These are phyloP conservation scores for Alligator sinensis DNA, from an alignment of 2,113 vertebrate genomes.

Conservation along the genomic window DNA sequence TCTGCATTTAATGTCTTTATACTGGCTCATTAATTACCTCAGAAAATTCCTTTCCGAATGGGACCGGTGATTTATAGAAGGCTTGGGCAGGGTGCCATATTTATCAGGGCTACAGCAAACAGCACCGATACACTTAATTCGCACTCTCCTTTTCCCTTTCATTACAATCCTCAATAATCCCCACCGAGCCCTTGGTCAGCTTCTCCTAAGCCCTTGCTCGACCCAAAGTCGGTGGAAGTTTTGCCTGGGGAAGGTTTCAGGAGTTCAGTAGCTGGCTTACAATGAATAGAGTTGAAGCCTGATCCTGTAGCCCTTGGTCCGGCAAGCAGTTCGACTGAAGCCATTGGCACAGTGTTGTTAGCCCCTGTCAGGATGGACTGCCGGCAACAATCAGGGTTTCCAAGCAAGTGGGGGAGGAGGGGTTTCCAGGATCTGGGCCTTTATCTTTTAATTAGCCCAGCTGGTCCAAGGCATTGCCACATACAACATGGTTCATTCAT, in stretches of 20 bases:
- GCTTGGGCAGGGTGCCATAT: slow-evolving; percentile 67
- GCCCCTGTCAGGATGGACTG: background rate
- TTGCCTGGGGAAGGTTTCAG: background rate
- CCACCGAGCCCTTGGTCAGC: background rate
- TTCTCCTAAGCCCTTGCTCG: background rate
- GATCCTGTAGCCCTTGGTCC: accelerated
- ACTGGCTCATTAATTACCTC: slow-evolving; percentile 76
- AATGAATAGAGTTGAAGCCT: background rate
- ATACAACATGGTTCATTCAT: accelerated
- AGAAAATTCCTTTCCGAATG: slow-evolving; percentile 65
- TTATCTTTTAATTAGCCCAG: background rate
- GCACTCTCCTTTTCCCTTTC: background rate
- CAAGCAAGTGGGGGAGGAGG: background rate
- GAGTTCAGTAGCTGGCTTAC: background rate
- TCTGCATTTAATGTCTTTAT: slow-evolving; percentile 74
- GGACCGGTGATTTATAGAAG: slow-evolving; percentile 72
- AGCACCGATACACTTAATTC: background rate
- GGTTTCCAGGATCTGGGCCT: background rate
- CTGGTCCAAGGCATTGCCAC: background rate
- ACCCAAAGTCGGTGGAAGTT: background rate
- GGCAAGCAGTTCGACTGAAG: background rate
- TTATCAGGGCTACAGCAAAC: background rate
- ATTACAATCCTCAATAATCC: background rate
- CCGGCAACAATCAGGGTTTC: background rate
- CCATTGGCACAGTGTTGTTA: background rate